phyloP scores from a whole-genome alignment of 2,888 invertebrate species.

The Oeneis ivallda region DNA sequence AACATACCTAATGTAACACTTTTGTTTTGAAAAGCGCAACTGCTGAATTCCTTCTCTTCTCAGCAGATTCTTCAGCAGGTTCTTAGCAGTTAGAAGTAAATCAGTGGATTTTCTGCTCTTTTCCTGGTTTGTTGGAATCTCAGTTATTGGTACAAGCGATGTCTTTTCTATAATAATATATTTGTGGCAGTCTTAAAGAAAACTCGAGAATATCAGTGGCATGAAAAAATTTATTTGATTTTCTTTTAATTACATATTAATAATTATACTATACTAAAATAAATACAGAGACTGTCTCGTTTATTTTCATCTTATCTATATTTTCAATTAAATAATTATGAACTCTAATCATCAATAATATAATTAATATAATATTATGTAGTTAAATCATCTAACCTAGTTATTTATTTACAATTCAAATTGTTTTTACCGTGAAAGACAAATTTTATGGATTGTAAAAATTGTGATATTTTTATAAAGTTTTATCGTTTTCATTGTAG shows the following conservation, averaged over 20 bases:
- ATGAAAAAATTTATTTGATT: constrained; percentile 79
- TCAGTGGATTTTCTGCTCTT: no score
- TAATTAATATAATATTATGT: constrained; percentile 41
- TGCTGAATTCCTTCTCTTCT: no score
- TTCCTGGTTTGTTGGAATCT: no score
- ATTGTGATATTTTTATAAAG: constrained; percentile 26
- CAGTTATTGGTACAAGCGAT: no score
- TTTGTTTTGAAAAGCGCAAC: no score
- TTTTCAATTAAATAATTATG: constrained; percentile 73
- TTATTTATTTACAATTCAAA: constrained; percentile 74
- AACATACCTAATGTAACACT: no score
- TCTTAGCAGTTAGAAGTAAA: no score
- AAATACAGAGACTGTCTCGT: constrained; percentile 77
- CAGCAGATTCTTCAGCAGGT: no score
- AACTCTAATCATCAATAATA: constrained; percentile 60
- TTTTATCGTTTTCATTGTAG: constrained; percentile 14
- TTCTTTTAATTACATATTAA: constrained; percentile 76
- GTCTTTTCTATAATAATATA: no score
- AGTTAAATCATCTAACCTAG: constrained; percentile 65
- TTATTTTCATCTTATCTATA: constrained; percentile 70
- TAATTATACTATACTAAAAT: constrained; percentile 76
- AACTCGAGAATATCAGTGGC: constrained; percentile 62
- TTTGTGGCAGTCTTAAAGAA: constrained; percentile 7
- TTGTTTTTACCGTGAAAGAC: constrained; percentile 58
- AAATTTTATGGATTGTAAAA: constrained; percentile 24